Conservation (phyloP, 2,797 vertebrate species). For the Neomorphus geoffroyi region DNA sequence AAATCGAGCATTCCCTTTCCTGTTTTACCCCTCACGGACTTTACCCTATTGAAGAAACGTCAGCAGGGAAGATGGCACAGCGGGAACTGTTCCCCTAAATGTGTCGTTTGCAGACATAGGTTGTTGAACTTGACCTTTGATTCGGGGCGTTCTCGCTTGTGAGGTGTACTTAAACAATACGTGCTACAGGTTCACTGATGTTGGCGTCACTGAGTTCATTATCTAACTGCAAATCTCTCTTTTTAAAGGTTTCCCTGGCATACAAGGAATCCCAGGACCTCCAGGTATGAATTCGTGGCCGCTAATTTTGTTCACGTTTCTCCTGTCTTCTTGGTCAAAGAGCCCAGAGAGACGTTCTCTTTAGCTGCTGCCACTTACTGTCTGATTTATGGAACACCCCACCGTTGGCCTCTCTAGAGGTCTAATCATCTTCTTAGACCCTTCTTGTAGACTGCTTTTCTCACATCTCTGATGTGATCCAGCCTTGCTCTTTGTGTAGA, state of each 20-base stretch:
- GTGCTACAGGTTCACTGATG: background rate
- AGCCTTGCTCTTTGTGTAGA: background rate
- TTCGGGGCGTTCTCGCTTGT: background rate
- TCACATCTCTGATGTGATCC: background rate
- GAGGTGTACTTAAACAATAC: background rate
- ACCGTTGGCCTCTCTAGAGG: background rate
- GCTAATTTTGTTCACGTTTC: background rate
- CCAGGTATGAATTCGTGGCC: slow-evolving; percentile 78
- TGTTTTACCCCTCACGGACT: background rate
- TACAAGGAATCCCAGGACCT: slow-evolving; percentile 79
- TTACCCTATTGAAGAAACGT: background rate
- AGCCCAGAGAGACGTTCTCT: background rate
- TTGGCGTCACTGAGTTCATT: background rate
- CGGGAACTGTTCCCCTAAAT: background rate
- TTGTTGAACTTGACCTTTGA: background rate
- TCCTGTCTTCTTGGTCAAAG: background rate
- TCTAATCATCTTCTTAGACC: background rate
- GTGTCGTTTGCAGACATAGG: background rate
- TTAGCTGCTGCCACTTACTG: background rate
- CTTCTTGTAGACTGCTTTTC: background rate
- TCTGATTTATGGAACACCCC: background rate
- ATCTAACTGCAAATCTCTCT: slow-evolving; percentile 11
- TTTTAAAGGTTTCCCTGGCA: slow-evolving; percentile 81
- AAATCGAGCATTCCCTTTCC: background rate
- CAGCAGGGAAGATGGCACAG: background rate